Base-by-base conservation (phyloP, 2,113 vertebrate genomes). In the Lasiurus borealis region DNA sequence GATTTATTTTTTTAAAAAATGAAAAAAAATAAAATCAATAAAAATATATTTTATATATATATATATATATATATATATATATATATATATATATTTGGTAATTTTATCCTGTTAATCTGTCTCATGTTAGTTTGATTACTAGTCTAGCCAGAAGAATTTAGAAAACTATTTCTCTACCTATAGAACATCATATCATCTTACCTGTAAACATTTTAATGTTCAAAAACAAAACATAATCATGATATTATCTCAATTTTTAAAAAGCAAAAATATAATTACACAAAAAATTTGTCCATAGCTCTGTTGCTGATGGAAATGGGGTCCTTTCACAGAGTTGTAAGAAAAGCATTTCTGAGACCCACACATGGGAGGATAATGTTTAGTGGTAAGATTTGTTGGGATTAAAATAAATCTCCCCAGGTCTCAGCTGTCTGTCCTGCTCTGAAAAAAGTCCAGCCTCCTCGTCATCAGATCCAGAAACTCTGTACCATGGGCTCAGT, bases 151-250 rank as follows among this genome's bases (percentile, higher is more conserved):
- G 25, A 46, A 75, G 27, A 46, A 73, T 75, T 75, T 27, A 46
- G 73, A 48, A 48, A 46, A 48, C 40, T 44, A 40, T 73, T 64
- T 29, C 62, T 64, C 23, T 44, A 11, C 34, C 36, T 19, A 71
- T 10, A 44, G 23, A 44, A 44, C 23, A n/a, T 27, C 1, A 2
- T 36, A 48, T 66, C 14, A 64, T 34, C 85, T 73, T 90, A 75
- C 57, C 85, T 40, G 21, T 75, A 89, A 85, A 36, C 18, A 75
- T 69, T 89, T 88, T 75, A 46, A 40, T 76, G 52, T 72, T 84
- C 69, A 87, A 52, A 87, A 76, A 44, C 40, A 87, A 90, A 86
- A 57, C 52, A 69, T 62, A 54, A 89, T 66, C 59, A 62, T 19
- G 85, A 46, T 78, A 92, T 69, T 78, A 92, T 69, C 75, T 80